phyloP scores from a whole-genome alignment of 2,113 vertebrate species.

The Rousettus leschenaultii region DNA sequence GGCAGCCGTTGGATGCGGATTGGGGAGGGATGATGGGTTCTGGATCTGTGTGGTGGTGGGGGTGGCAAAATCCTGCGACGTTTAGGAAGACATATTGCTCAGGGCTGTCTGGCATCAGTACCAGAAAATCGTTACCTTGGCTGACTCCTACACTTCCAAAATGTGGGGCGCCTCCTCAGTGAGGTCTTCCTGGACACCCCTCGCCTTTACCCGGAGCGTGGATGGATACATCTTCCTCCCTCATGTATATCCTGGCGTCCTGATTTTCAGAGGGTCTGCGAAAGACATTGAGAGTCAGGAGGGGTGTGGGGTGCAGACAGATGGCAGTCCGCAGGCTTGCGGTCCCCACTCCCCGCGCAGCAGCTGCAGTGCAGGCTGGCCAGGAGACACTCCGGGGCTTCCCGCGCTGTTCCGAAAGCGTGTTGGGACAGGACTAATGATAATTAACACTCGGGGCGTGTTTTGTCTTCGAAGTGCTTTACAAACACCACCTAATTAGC shows the following conservation, averaged over 20 bases:
- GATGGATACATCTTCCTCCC: no score
- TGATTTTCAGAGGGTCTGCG: not conserved
- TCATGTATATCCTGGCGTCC: rapidly evolving
- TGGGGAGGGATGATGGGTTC: not conserved
- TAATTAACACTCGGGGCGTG: constrained; percentile 61
- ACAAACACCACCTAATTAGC: constrained; percentile 75
- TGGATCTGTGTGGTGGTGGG: not conserved
- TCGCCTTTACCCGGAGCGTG: rapidly evolving
- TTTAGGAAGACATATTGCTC: not conserved
- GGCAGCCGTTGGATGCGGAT: not conserved
- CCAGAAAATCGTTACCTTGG: not conserved
- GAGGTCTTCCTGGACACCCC: not conserved
- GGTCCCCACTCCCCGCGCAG: rapidly evolving
- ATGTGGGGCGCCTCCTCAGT: not conserved
- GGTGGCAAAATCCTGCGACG: not conserved
- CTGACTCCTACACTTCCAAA: not conserved
- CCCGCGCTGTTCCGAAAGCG: not conserved
- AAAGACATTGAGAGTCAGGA: not conserved
- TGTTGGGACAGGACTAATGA: constrained; percentile 57
- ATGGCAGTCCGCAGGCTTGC: rapidly evolving
- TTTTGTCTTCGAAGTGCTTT: constrained; percentile 73
- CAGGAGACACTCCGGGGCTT: not conserved
- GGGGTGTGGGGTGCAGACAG: not conserved
- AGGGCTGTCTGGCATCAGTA: rapidly evolving
- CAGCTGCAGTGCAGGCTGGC: not conserved